A percentile compares a stretch with the other conserved stretches of the same genome.
Conservation (phyloP, 2,797 vertebrate species). For the Microchirus variegatus region DNA sequence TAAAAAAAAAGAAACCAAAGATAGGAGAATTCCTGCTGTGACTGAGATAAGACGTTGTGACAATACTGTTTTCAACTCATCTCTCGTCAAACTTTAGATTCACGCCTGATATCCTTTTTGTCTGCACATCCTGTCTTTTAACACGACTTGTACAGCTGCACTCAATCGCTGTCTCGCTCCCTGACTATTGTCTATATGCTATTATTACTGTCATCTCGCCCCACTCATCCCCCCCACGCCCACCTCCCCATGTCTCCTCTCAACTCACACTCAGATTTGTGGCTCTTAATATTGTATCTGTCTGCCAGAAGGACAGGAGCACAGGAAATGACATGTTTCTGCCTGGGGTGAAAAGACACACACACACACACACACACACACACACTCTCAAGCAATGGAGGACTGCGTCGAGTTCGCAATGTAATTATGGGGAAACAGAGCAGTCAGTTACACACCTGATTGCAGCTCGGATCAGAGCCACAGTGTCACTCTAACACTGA, state of each 20-base stretch:
- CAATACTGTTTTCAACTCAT: conserved; percentile 58
- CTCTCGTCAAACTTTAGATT: conserved; percentile 65
- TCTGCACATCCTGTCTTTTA: conserved; percentile 70
- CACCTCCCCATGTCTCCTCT: conserved; percentile 60
- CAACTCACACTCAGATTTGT: conserved; percentile 77
- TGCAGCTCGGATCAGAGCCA: conserved; percentile 70
- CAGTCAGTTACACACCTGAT: conserved; percentile 79
- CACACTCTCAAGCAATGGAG: conserved; percentile 54
- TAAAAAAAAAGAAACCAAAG: conserved; percentile 45
- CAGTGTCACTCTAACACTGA: conserved; percentile 71
- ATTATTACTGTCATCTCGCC: conserved; percentile 74
- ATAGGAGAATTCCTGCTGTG: conserved; percentile 62
- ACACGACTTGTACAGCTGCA: conserved; percentile 67
- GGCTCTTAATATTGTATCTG: conserved; percentile 82
- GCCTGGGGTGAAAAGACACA: conserved; percentile 71
- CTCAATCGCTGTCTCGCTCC: conserved; percentile 65
- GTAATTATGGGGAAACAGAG: conserved; percentile 79
- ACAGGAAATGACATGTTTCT: conserved; percentile 79
- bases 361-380: conserved; percentile 23
- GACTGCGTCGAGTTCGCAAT: conserved; percentile 69
- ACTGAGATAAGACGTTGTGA: conserved; percentile 72
- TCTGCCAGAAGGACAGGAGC: conserved; percentile 76
- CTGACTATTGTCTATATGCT: conserved; percentile 75
- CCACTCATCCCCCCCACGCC: conserved; percentile 15
- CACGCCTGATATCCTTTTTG: conserved; percentile 69